These are phyloP conservation scores for Oryzias melastigma DNA, from an alignment of 2,113 vertebrate species.

Conservation along the genomic window DNA sequence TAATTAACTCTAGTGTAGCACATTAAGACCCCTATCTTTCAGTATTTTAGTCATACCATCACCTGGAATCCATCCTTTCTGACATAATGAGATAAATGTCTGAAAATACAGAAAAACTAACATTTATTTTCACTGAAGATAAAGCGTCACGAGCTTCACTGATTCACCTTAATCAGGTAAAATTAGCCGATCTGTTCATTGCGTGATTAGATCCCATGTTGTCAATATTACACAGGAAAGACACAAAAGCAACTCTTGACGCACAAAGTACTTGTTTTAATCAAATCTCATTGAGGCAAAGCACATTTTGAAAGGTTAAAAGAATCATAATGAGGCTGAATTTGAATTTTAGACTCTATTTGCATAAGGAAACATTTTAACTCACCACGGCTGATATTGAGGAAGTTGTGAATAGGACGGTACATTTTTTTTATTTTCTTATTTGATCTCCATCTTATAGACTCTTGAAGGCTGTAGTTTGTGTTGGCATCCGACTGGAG, in stretches of 20 bases:
- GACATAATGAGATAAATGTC: background rate
- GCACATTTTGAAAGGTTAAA: conserved; percentile 40
- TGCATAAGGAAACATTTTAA: conserved; percentile 53
- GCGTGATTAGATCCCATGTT: conserved; percentile 21
- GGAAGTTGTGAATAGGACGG: conserved; percentile 31
- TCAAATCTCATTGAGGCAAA: conserved; percentile 29
- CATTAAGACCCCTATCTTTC: conserved; percentile 1
- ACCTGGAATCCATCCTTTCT: background rate
- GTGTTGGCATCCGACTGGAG: no score
- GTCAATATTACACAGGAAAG: conserved; percentile 22
- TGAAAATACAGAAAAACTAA: background rate
- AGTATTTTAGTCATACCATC: background rate
- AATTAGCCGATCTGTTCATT: background rate
- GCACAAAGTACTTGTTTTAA: conserved; percentile 28
- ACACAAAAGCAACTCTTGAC: conserved; percentile 26
- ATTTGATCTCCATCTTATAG: no score
- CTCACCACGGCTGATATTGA: conserved; percentile 17
- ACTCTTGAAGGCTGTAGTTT: no score
- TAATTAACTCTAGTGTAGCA: conserved; percentile 49
- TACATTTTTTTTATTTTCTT: conserved; percentile 8
- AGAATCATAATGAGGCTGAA: conserved; percentile 54
- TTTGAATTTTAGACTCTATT: conserved; percentile 60
- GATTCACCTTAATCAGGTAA: background rate
- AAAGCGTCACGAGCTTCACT: background rate
- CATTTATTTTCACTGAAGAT: background rate